Percentiles rank a stretch among this genome's conserved stretches.
These are phyloP conservation scores for Synanthedon formicaeformis DNA, from an alignment of 2,888 invertebrate genomes.

Conservation along the genomic window DNA sequence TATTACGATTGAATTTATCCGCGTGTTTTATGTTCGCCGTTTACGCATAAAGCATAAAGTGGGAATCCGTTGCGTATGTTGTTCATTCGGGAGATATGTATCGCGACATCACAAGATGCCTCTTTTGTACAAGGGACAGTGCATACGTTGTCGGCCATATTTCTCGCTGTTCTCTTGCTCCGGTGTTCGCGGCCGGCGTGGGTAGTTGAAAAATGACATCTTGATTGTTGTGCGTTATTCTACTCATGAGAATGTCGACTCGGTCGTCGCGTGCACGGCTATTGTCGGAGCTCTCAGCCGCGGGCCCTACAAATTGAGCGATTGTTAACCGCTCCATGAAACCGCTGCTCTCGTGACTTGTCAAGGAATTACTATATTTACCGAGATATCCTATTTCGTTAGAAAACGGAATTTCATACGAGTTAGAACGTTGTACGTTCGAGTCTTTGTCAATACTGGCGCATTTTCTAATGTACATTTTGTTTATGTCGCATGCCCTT, in stretches of 20 bases:
- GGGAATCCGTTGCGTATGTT: conserved; percentile 42
- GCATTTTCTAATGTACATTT: background rate
- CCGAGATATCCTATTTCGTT: conserved; percentile 40
- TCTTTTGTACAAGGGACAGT: conserved; percentile 53
- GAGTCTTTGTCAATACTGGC: background rate
- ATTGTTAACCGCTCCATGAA: conserved; percentile 60
- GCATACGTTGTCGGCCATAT: conserved; percentile 63
- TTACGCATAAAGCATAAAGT: conserved; percentile 42
- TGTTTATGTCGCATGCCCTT: background rate
- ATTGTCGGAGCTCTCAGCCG: conserved; percentile 47
- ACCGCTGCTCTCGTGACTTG: conserved; percentile 58
- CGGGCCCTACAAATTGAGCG: conserved; percentile 64
- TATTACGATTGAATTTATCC: background rate
- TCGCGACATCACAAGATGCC: conserved; percentile 55
- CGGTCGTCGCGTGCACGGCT: conserved; percentile 54
- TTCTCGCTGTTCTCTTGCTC: conserved; percentile 47
- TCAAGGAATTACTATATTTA: conserved; percentile 53
- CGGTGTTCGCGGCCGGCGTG: conserved; percentile 56
- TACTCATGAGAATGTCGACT: conserved; percentile 63
- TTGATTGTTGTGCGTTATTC: conserved; percentile 70
- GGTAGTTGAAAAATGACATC: conserved; percentile 72
- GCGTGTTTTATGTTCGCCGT: conserved; percentile 20
- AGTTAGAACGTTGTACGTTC: background rate
- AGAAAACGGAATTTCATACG: conserved; percentile 20
- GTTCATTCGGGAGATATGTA: conserved; percentile 51